These are phyloP conservation scores for Danaus plexippus DNA, from an alignment of 1,140 invertebrate genomes.

Conservation along the genomic window DNA sequence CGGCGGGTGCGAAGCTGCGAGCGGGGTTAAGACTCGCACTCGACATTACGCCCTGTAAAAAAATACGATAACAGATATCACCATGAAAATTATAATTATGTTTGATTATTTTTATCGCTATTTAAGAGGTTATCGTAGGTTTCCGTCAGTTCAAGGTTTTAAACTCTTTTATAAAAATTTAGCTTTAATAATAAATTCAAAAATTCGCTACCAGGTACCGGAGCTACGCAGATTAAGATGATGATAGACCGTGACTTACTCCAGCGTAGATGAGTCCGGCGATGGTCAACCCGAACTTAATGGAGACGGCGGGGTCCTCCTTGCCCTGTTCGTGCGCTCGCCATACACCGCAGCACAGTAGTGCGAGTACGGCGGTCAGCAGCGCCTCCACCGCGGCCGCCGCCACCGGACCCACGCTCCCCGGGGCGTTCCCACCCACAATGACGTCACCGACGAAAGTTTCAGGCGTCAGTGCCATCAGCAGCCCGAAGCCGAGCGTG, in stretches of 20 bases:
- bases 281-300: conserved; percentile 51
- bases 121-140: too few species aligned
- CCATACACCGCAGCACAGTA: conserved; percentile 40
- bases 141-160: too few species aligned
- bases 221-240: too few species aligned
- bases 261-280: conserved; percentile 51
- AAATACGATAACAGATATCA: conserved; percentile 2
- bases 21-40: conserved; percentile 92
- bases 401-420: conserved; percentile 17
- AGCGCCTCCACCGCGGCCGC: conserved; percentile 37
- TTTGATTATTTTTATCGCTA: too few species aligned
- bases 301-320: conserved; percentile 37
- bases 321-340: conserved; percentile 29
- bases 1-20: conserved; percentile 86
- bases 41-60: conserved; percentile 79
- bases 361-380: conserved; percentile 38
- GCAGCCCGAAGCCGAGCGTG: conserved; percentile 26
- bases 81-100: too few species aligned
- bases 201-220: too few species aligned
- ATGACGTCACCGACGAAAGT: conserved; percentile 5
- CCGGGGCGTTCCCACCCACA: conserved; percentile 26
- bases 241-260: conserved; percentile 19
- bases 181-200: too few species aligned
- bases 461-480: conserved; percentile 28
- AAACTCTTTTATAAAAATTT: too few species aligned